Conservation (phyloP, 2,113 vertebrate genomes). For the Redunca redunca region DNA sequence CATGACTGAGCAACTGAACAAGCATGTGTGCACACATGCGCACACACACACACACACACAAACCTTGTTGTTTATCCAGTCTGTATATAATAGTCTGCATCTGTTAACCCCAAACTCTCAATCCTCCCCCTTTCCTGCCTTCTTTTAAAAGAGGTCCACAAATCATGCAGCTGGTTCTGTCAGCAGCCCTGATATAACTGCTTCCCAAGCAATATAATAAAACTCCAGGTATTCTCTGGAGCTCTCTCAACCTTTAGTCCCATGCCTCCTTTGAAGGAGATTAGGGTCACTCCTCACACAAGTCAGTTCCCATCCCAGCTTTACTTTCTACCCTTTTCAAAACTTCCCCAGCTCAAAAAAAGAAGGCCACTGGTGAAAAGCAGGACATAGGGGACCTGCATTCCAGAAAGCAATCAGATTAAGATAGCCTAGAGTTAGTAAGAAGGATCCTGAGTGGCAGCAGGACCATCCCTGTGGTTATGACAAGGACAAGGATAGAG, state of each 20-base stretch:
- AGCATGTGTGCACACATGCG: neutral
- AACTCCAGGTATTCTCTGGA: neutral
- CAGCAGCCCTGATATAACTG: neutral
- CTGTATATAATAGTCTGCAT: neutral
- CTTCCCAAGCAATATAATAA: neutral
- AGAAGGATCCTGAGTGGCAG: neutral
- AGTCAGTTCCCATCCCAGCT: neutral
- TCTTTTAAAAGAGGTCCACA: neutral
- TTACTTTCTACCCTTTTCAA: neutral
- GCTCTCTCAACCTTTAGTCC: neutral
- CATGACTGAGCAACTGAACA: accelerated
- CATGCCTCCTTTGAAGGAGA: neutral
- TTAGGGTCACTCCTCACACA: neutral
- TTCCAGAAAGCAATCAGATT: neutral
- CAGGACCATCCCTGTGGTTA: neutral
- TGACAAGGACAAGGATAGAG: neutral
- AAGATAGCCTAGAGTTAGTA: neutral
- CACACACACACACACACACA: neutral
- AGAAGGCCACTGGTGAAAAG: neutral
- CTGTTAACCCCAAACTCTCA: neutral
- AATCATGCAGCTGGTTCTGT: neutral
- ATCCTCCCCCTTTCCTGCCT: neutral
- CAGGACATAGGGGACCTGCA: neutral
- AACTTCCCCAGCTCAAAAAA: neutral
- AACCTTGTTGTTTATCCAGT: neutral